These are phyloP conservation scores for Phalacrocorax aristotelis DNA, from an alignment of 2,113 vertebrate species.

Conservation along the genomic window DNA sequence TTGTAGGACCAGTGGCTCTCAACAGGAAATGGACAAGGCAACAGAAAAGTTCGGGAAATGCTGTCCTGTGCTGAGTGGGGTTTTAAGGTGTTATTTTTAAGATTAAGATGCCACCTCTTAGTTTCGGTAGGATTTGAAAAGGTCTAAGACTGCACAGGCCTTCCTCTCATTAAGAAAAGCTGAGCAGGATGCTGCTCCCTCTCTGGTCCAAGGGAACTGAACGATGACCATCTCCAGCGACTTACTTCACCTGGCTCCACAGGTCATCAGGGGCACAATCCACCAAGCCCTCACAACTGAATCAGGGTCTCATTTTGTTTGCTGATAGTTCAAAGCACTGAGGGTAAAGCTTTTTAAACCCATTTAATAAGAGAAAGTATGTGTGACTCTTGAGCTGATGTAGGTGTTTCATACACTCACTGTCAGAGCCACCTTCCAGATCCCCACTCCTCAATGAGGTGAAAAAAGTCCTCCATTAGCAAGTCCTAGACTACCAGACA, in stretches of 20 bases:
- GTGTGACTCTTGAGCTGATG: not conserved
- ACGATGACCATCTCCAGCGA: rapidly evolving
- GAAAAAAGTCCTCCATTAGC: not conserved
- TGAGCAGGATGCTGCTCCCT: not conserved
- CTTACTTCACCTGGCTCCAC: not conserved
- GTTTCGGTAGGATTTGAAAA: not conserved
- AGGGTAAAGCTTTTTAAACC: not conserved
- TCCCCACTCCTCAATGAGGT: not conserved
- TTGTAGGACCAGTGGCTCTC: not conserved
- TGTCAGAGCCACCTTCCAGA: not conserved
- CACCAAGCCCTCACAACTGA: not conserved
- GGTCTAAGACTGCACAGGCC: not conserved
- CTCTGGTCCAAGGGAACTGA: not conserved
- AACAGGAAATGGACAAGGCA: not conserved
- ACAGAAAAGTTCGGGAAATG: not conserved
- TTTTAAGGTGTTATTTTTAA: not conserved
- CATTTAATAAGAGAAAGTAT: not conserved
- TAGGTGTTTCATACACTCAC: not conserved
- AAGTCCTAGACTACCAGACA: not conserved
- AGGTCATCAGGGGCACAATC: not conserved
- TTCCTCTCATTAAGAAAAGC: not conserved
- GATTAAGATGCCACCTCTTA: not conserved
- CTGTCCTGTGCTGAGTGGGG: not conserved
- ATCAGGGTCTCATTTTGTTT: not conserved
- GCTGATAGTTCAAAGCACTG: not conserved